phyloP scores from a whole-genome alignment of 2,113 vertebrate species.

The Butorides virescens region DNA sequence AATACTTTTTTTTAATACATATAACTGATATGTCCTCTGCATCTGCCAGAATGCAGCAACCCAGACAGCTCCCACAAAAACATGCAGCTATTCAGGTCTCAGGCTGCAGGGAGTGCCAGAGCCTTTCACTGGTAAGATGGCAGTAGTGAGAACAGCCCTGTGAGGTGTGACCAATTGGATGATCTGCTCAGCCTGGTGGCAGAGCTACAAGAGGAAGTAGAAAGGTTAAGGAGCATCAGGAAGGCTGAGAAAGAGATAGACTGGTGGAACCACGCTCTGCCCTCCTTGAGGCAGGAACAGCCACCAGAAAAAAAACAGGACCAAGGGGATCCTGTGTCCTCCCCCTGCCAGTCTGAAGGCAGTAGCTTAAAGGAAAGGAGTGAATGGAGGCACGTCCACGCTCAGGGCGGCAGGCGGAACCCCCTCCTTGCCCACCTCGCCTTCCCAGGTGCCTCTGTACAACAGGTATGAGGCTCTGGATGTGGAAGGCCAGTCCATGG shows the following conservation, averaged over 20 bases:
- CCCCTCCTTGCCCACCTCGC: background rate
- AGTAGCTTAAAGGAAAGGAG: background rate
- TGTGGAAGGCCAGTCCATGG: background rate
- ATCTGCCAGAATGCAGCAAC: background rate
- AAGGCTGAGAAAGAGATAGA: background rate
- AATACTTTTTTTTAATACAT: background rate
- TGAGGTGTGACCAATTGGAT: background rate
- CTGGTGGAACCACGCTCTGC: background rate
- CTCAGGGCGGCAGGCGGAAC: background rate
- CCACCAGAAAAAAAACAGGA: no score
- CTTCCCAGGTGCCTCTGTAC: background rate
- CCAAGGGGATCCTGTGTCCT: no score
- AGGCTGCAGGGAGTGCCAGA: background rate
- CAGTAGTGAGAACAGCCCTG: background rate
- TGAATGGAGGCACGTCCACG: background rate
- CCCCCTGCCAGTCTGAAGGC: no score
- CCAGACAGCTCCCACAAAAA: background rate
- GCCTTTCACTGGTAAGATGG: background rate
- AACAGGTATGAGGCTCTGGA: background rate
- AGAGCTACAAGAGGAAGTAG: background rate
- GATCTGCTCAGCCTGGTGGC: background rate
- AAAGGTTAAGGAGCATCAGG: background rate
- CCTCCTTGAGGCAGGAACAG: no score
- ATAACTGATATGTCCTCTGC: background rate
- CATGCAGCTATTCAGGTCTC: background rate